phyloP scores from a whole-genome alignment of 2,797 vertebrate genomes.

The Tamandua tetradactyla region DNA sequence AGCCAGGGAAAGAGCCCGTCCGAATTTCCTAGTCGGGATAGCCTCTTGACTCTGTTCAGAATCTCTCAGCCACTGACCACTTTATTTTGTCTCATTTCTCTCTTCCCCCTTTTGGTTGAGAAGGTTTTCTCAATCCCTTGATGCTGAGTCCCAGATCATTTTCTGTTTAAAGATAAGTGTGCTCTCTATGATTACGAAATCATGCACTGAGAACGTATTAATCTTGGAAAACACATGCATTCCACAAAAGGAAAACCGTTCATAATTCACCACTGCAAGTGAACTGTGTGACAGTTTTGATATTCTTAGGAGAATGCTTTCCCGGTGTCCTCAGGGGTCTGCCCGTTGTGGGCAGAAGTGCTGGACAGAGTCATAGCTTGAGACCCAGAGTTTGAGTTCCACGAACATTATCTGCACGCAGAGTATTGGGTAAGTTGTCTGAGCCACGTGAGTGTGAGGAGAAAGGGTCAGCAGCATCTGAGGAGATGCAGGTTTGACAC shows the following conservation, averaged over 20 bases:
- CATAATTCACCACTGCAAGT: rapidly evolving
- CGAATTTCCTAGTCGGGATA: too few relatives aligned
- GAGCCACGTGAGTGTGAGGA: not conserved
- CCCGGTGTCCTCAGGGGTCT: rapidly evolving
- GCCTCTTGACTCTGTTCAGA: too few relatives aligned
- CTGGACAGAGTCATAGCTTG: not conserved
- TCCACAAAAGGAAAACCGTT: not conserved
- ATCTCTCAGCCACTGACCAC: too few relatives aligned
- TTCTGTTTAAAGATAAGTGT: not conserved
- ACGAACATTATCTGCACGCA: not conserved
- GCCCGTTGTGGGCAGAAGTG: not conserved
- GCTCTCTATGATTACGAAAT: not conserved
- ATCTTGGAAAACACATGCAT: not conserved
- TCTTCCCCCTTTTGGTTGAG: too few relatives aligned
- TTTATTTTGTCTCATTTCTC: too few relatives aligned
- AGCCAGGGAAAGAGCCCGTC: too few relatives aligned
- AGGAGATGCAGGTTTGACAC: not conserved
- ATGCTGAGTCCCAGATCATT: too few relatives aligned
- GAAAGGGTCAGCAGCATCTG: not conserved
- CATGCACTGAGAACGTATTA: not conserved
- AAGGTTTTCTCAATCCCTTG: too few relatives aligned
- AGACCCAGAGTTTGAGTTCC: not conserved
- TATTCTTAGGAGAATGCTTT: not conserved
- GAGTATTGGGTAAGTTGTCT: not conserved
- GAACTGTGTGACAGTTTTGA: not conserved